Evolutionary conservation across 2,888 invertebrate species (phyloP).

Genomic region (Iphiclides podalirius): DNA sequence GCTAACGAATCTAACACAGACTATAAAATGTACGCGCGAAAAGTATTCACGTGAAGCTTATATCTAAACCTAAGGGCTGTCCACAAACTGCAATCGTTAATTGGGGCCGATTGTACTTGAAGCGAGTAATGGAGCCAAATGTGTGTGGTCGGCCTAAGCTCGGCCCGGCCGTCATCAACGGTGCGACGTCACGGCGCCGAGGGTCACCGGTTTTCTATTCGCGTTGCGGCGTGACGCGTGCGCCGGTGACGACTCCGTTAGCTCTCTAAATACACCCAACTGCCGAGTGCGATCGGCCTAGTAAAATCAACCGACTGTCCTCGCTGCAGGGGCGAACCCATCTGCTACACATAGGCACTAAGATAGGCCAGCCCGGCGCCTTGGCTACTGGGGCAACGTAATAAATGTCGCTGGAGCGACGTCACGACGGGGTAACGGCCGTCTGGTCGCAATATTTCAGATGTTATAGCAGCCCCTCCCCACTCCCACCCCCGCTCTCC

Average conservation of each 20-base stretch:
- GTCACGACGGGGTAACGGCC: constrained; percentile 49
- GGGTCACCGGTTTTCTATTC: constrained; percentile 73
- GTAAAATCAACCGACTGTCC: too few relatives aligned
- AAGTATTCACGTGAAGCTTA: too few relatives aligned
- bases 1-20: not conserved
- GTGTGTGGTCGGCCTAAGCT: constrained; percentile 36
- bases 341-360: too few relatives aligned
- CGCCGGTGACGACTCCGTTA: constrained; percentile 56
- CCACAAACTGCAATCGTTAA: too few relatives aligned
- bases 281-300: constrained; percentile 30
- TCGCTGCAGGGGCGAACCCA: too few relatives aligned
- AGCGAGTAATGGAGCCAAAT: constrained; percentile 14
- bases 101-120: too few relatives aligned
- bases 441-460: constrained; percentile 58
- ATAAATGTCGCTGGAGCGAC: too few relatives aligned
- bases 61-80: too few relatives aligned
- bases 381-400: too few relatives aligned
- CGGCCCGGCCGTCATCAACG: constrained; percentile 50
- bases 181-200: constrained; percentile 58
- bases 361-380: too few relatives aligned
- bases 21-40: too few relatives aligned
- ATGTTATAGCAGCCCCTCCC: constrained; percentile 40
- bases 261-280: constrained; percentile 53
- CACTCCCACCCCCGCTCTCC: constrained; percentile 33
- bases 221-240: constrained; percentile 68